A percentile compares a stretch with the other conserved stretches of the same genome.
Evolutionary conservation across 2,797 vertebrate genomes (phyloP).

Genomic region (Hylomyscus alleni): DNA sequence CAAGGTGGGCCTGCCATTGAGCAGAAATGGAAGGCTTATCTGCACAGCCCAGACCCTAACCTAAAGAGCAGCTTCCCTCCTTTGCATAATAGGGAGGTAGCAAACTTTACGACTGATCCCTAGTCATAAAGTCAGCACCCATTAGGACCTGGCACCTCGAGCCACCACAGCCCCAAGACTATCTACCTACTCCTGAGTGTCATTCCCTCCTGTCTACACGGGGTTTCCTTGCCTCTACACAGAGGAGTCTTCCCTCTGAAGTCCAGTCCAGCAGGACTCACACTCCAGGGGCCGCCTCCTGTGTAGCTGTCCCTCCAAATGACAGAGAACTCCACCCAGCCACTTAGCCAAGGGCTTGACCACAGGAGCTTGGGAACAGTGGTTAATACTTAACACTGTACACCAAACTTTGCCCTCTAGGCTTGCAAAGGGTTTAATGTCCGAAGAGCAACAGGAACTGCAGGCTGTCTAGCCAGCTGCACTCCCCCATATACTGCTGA

Average conservation of each 20-base stretch:
- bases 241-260: not conserved
- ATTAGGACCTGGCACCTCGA: too few relatives aligned
- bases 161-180: not conserved
- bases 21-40: not conserved
- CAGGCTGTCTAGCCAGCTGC: not conserved
- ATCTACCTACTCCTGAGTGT: not conserved
- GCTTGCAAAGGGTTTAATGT: not conserved
- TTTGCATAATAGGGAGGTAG: not conserved
- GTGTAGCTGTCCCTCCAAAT: not conserved
- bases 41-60: not conserved
- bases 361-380: fast-evolving
- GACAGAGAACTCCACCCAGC: not conserved
- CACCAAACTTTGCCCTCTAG: not conserved
- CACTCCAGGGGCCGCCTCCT: not conserved
- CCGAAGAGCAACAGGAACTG: not conserved
- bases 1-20: not conserved
- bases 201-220: not conserved
- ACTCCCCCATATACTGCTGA: not conserved
- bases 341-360: not conserved
- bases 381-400: not conserved
- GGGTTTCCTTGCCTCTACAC: not conserved
- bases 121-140: not conserved
- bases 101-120: not conserved
- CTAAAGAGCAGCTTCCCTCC: not conserved
- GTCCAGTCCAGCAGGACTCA: not conserved